Evolutionary conservation across 2,888 invertebrate species (phyloP).

Genomic region (Sylvicola fuscatus): DNA sequence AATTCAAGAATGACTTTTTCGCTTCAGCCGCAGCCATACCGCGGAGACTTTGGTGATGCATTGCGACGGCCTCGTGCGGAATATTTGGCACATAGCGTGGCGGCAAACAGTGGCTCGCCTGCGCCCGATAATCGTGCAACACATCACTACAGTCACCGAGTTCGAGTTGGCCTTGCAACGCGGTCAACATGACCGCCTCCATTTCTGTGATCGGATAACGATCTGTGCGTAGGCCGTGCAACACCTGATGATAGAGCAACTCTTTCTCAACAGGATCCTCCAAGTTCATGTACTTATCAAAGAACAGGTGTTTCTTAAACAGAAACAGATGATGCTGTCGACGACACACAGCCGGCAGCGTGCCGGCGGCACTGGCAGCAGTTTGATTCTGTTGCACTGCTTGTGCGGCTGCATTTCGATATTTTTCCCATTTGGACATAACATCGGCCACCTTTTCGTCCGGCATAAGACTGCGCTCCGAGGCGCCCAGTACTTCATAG

Average conservation of each 20-base stretch:
- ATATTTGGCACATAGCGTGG: conserved; percentile 57
- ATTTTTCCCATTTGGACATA: conserved; percentile 88
- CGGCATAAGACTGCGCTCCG: conserved; percentile 63
- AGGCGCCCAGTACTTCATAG: conserved; percentile 75
- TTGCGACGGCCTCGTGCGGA: conserved; percentile 65
- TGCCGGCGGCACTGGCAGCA: conserved; percentile 3
- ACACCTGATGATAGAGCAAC: conserved; percentile 77
- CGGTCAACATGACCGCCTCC: conserved; percentile 88
- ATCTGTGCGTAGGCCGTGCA: conserved; percentile 78
- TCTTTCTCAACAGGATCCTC: conserved; percentile 84
- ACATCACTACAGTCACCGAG: conserved; percentile 60
- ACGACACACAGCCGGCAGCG: conserved; percentile 28
- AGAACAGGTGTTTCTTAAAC: conserved; percentile 66
- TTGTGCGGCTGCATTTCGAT: conserved; percentile 47
- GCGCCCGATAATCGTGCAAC: conserved; percentile 40
- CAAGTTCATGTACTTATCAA: conserved; percentile 57
- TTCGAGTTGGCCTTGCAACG: conserved; percentile 83
- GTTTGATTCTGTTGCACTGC: conserved; percentile 22
- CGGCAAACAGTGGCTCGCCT: conserved; percentile 65
- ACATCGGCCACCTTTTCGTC: conserved; percentile 87
- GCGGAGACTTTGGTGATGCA: conserved; percentile 76
- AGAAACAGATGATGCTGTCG: conserved; percentile 45
- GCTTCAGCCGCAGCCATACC: conserved; percentile 75
- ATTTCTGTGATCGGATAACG: conserved; percentile 82
- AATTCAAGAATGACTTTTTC: conserved; percentile 78